phyloP scores from a whole-genome alignment of 2,888 invertebrate species.

The Zaprionus obscuricornis region DNA sequence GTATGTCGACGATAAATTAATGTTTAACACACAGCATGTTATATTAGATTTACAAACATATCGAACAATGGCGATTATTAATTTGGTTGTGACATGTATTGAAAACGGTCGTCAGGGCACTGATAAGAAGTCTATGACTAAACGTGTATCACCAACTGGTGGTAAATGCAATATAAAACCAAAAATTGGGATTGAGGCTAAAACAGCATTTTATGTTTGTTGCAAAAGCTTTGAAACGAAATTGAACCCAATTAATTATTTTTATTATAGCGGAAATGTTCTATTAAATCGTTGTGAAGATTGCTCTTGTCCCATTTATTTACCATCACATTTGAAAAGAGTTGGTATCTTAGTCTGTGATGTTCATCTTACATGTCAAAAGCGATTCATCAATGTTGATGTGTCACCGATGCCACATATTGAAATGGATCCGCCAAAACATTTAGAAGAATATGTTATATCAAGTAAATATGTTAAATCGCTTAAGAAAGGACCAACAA shows the following conservation, averaged over 20 bases:
- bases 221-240: constrained; percentile 8
- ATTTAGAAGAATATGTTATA: no score
- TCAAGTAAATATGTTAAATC: no score
- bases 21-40: not conserved
- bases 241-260: constrained; percentile 18
- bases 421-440: no score
- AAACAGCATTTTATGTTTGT: constrained; percentile 37
- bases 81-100: not conserved
- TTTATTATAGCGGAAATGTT: constrained; percentile 36
- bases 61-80: not conserved
- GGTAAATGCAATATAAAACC: constrained; percentile 42
- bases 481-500: no score
- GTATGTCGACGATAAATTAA: constrained; percentile 23
- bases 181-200: constrained; percentile 28
- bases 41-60: not conserved
- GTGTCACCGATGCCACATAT: no score
- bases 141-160: not conserved
- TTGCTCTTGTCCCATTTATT: constrained; percentile 27
- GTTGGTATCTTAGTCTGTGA: constrained; percentile 30
- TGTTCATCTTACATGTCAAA: no score
- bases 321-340: constrained; percentile 15
- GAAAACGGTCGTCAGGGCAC: constrained; percentile 17
- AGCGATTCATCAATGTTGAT: no score
- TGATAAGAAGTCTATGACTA: not conserved
- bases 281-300: constrained; percentile 37